A percentile compares a stretch with the other conserved stretches of the same genome.
Evolutionary conservation across 2,797 vertebrate species (phyloP).

Genomic region (Nyctalus aviator): DNA sequence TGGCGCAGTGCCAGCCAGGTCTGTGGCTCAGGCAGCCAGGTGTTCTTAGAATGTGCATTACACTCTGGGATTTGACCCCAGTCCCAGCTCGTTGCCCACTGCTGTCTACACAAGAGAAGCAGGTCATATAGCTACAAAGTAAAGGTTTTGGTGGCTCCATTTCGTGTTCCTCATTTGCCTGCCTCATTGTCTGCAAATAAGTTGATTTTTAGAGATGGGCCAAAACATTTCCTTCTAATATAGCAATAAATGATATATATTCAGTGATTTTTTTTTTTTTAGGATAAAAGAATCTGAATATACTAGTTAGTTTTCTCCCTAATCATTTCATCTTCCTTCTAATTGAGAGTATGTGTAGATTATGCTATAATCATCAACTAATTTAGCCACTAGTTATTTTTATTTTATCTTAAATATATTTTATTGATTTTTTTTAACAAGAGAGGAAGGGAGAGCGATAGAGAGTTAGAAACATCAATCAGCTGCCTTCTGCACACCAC

Average conservation of each 20-base stretch:
- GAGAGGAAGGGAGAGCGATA: too few species aligned
- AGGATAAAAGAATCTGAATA: neutral
- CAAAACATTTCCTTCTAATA: neutral
- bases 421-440: too few species aligned
- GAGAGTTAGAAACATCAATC: too few species aligned
- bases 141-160: neutral
- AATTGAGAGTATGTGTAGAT: neutral
- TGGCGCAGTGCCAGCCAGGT: neutral
- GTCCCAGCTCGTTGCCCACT: neutral
- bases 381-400: neutral
- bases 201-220: neutral
- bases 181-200: neutral
- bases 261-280: neutral
- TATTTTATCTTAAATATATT: too few species aligned
- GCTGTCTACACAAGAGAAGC: neutral
- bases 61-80: neutral
- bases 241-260: neutral
- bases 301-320: neutral
- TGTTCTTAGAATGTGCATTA: neutral
- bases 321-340: neutral
- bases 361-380: neutral
- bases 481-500: too few species aligned
- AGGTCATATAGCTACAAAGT: neutral
- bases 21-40: neutral
- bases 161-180: neutral